phyloP scores from a whole-genome alignment of 2,888 invertebrate species.

The Venusia cambrica region DNA sequence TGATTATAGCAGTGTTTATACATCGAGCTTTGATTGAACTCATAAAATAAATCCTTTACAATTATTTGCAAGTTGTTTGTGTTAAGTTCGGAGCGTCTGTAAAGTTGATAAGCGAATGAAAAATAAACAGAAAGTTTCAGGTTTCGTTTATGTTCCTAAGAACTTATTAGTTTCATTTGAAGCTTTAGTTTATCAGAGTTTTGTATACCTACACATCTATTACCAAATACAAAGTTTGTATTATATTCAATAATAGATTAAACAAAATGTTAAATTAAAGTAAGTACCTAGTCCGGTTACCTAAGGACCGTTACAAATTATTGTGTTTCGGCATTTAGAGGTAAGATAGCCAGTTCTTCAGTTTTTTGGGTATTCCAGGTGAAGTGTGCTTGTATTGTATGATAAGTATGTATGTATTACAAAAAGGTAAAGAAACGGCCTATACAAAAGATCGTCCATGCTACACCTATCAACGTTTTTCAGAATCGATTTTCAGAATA shows the following conservation, averaged over 20 bases:
- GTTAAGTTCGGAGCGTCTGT: constrained; percentile 34
- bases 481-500: constrained; percentile 17
- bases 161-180: constrained; percentile 15
- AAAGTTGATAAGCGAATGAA: constrained; percentile 28
- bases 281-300: no score
- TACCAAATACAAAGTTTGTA: no score
- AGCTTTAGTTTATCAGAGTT: no score
- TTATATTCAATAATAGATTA: no score
- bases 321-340: no score
- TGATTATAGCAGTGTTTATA: constrained; percentile 29
- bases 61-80: constrained; percentile 40
- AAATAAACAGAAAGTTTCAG: constrained; percentile 24
- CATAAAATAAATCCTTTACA: constrained; percentile 33
- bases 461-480: constrained; percentile 7
- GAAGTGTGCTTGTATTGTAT: no score
- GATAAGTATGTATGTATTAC: no score
- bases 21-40: constrained; percentile 27
- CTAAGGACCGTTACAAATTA: no score
- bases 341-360: no score
- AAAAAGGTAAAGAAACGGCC: no score
- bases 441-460: neutral
- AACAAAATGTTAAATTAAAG: no score
- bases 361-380: no score
- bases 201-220: neutral
- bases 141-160: constrained; percentile 18